phyloP scores from a whole-genome alignment of 2,888 invertebrate genomes.

The Pachliopta kotzebuea region DNA sequence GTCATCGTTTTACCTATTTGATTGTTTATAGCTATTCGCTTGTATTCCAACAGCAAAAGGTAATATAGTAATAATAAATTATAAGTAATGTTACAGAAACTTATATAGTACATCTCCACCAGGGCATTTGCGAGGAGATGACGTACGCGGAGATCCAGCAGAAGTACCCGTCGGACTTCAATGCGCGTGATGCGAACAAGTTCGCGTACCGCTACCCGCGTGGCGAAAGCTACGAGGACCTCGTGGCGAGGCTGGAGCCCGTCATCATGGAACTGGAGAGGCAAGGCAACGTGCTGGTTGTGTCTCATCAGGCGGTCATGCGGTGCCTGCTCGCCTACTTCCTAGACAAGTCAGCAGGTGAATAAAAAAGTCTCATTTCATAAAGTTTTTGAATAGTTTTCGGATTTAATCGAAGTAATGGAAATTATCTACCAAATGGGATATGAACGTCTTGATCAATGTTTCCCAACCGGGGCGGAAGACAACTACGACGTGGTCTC shows the following conservation, averaged over 20 bases:
- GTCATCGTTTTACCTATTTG: too few relatives aligned
- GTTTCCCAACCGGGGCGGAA: too few relatives aligned
- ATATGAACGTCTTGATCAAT: too few relatives aligned
- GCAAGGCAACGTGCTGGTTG: slow-evolving; percentile 96
- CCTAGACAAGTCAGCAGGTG: slow-evolving; percentile 95
- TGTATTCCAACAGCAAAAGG: too few relatives aligned
- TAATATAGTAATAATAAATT: too few relatives aligned
- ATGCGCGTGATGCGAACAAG: slow-evolving; percentile 97
- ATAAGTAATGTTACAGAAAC: neutral
- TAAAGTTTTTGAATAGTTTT: too few relatives aligned
- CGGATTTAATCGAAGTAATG: too few relatives aligned
- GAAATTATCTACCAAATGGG: too few relatives aligned
- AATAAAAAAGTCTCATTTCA: slow-evolving; percentile 34
- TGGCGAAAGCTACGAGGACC: slow-evolving; percentile 98
- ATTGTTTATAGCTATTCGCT: too few relatives aligned
- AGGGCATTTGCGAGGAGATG: slow-evolving; percentile 99
- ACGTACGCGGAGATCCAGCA: slow-evolving; percentile 98
- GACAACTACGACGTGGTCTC: too few relatives aligned
- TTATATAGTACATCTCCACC: slow-evolving; percentile 30
- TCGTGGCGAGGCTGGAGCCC: slow-evolving; percentile 98
- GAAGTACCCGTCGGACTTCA: slow-evolving; percentile 97
- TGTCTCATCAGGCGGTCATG: slow-evolving; percentile 98
- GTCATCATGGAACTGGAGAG: slow-evolving; percentile 99
- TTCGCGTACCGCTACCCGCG: slow-evolving; percentile 96
- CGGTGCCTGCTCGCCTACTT: slow-evolving; percentile 98